Base-by-base conservation (phyloP, 2,113 vertebrate species). In the Xyrauchen texanus region DNA sequence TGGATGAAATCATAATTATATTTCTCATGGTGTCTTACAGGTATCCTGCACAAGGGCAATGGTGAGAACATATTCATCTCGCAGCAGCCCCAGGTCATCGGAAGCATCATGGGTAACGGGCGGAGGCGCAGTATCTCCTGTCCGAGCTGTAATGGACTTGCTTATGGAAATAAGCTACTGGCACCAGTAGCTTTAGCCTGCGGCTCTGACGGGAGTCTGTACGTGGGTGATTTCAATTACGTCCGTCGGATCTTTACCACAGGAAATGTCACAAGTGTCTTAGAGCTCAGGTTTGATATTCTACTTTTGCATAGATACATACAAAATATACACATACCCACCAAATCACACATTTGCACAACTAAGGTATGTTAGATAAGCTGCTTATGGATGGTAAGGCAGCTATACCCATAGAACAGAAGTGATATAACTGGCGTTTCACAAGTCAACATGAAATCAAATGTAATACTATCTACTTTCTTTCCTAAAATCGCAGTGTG, bases 151-250 rank as follows among this genome's bases (percentile, higher is more conserved):
- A 99, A 99, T 0, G 98, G 98, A 74, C 95, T 99, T 0, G 97
- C 97, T 4, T 96, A 98, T 3, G 97, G 98, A 47, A 99, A 99
- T 91, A 99, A 99, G 82, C 96, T 99, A 68, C 93, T 99, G 87
- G 97, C 97, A 46, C 98, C 98, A 0, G 94, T 98, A 83, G 97
- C 97, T 66, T 89, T 99, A 77, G 93, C 96, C 0, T 98, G 96
- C 16, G 96, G 96, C 62, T 94, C 96, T 0, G 97, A 98, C 13
- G 97, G 98, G 68, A 99, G 98, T 88, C 94, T 99, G 77, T 99
- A 97, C 0, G 96, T 99, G 67, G 98, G 98, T 42, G 98, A 99
- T 89, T 99, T 98, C 93, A 99, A 99, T 95, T 99, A 98, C 78
- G 94, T 99, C 85, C 93, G 97, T 65, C 94, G 97, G 85, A 98